Evolutionary conservation across 1,140 invertebrate species (phyloP).

Genomic region (Ceratina calcarata): DNA sequence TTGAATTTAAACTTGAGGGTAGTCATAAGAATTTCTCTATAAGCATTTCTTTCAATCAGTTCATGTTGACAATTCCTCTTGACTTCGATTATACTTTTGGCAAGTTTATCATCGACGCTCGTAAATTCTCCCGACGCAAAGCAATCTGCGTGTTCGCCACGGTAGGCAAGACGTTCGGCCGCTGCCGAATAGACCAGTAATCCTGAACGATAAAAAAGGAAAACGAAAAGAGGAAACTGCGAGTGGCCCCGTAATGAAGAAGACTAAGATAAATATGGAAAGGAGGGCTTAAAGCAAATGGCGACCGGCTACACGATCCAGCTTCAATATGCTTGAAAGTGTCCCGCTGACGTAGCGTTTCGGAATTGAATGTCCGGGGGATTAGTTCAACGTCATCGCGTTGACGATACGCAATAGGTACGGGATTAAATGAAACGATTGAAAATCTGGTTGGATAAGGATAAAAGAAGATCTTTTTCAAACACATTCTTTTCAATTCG

Average conservation of each 20-base stretch:
- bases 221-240: slow-evolving; percentile 39
- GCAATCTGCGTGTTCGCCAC: slow-evolving; percentile 60
- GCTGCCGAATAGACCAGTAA: slow-evolving; percentile 50
- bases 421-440: neutral
- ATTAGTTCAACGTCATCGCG: slow-evolving; percentile 61
- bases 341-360: slow-evolving; percentile 74
- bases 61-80: slow-evolving; percentile 27
- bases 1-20: no score
- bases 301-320: slow-evolving; percentile 56
- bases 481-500: no score
- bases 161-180: slow-evolving; percentile 22
- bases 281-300: slow-evolving; percentile 73
- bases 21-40: no score
- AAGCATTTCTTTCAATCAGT: slow-evolving; percentile 6
- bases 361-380: slow-evolving; percentile 67
- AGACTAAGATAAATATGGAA: slow-evolving; percentile 74
- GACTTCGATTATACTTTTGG: slow-evolving; percentile 56
- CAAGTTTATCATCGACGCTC: slow-evolving; percentile 54
- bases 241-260: slow-evolving; percentile 65
- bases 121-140: slow-evolving; percentile 57
- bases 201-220: slow-evolving; percentile 41
- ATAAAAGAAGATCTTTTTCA: neutral
- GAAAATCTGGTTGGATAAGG: neutral
- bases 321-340: slow-evolving; percentile 76
- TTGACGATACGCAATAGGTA: slow-evolving; percentile 1